Percentiles rank a stretch among this genome's conserved stretches.
Conservation (phyloP, 2,888 invertebrate species). For the Aphrophora alni region DNA sequence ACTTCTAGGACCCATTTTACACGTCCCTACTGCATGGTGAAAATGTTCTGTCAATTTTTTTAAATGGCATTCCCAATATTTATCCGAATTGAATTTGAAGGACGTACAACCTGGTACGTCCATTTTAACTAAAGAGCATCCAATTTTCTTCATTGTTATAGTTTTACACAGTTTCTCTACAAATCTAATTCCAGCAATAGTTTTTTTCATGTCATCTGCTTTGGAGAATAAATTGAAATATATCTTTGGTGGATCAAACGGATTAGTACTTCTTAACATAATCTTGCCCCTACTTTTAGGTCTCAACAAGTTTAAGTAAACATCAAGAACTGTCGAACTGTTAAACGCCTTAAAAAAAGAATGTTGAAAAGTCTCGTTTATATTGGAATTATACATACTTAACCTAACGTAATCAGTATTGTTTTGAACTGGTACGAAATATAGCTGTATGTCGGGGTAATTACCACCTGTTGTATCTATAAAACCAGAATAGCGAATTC, state of each 20-base stretch:
- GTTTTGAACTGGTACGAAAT: neutral
- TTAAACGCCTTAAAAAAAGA: neutral
- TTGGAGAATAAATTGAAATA: neutral
- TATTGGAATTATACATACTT: neutral
- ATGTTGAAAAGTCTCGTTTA: neutral
- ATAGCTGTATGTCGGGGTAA: neutral
- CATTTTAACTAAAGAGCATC: neutral
- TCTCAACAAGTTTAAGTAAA: conserved; percentile 47
- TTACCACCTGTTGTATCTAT: neutral
- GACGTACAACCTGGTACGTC: neutral
- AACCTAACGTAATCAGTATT: neutral
- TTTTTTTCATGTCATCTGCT: neutral
- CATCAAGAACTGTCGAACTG: neutral
- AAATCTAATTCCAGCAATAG: neutral
- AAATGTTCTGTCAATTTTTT: conserved; percentile 62
- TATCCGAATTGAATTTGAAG: neutral
- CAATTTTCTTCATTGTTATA: neutral
- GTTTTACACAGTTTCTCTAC: neutral
- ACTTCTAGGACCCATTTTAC: conserved; percentile 75
- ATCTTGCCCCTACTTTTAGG: conserved; percentile 48
- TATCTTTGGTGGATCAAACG: conserved; percentile 49
- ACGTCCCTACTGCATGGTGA: conserved; percentile 82
- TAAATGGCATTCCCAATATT: neutral
- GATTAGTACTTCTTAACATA: conserved; percentile 44
- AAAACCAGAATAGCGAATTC: neutral